These are phyloP conservation scores for Lasioglossum zephyrum DNA, from an alignment of 2,888 invertebrate species.

Conservation along the genomic window DNA sequence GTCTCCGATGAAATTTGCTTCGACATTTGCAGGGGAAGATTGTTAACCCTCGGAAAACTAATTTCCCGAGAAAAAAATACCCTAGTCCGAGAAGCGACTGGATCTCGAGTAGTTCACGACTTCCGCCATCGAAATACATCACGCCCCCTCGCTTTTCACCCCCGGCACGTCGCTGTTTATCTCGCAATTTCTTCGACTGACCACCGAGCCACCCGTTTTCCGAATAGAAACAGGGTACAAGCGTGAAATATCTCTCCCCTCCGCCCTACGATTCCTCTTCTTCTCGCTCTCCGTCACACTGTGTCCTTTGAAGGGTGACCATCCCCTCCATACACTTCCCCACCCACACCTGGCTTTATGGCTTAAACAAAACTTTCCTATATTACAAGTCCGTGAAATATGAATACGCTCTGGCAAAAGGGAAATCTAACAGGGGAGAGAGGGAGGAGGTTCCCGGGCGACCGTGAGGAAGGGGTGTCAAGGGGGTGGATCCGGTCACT, in stretches of 20 bases:
- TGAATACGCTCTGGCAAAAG: constrained; percentile 79
- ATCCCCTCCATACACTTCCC: constrained; percentile 51
- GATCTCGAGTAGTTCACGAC: constrained; percentile 20
- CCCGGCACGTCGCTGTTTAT: constrained; percentile 34
- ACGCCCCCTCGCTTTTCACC: constrained; percentile 44
- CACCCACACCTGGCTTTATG: constrained; percentile 79
- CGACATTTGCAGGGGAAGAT: not conserved
- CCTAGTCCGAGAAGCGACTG: not conserved
- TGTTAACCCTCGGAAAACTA: not conserved
- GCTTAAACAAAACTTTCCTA: constrained; percentile 84
- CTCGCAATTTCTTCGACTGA: constrained; percentile 50
- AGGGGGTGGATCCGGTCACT: constrained; percentile 81
- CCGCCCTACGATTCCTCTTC: constrained; percentile 64
- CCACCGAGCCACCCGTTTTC: constrained; percentile 5
- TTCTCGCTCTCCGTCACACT: constrained; percentile 18
- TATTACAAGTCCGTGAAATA: constrained; percentile 83
- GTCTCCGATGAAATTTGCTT: not conserved
- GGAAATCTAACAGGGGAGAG: constrained; percentile 62
- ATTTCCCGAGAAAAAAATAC: constrained; percentile 28
- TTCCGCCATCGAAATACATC: constrained; percentile 48
- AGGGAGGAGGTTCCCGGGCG: constrained; percentile 50
- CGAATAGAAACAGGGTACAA: constrained; percentile 22
- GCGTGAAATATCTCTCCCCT: constrained; percentile 78
- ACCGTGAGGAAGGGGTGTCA: constrained; percentile 61
- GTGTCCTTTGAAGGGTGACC: constrained; percentile 76